Conservation (phyloP, 2,113 vertebrate genomes). For the Vanacampus margaritifer region DNA sequence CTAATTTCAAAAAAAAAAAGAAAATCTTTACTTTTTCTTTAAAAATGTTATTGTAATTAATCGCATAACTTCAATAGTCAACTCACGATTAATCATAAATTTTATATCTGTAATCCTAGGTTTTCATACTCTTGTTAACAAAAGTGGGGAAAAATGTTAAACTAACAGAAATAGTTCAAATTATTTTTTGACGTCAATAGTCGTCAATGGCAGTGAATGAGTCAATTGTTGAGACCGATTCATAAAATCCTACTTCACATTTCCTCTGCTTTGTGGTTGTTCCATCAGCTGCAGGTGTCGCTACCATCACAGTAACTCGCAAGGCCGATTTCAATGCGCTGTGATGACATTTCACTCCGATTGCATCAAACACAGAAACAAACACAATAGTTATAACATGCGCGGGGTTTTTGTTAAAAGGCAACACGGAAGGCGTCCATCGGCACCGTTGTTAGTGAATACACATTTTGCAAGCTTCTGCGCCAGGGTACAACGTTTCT, state of each 20-base stretch:
- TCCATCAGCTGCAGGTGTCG: background rate
- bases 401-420: background rate
- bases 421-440: background rate
- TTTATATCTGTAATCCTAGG: no score
- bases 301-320: background rate
- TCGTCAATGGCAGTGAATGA: no score
- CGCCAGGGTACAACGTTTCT: slow-evolving; percentile 35
- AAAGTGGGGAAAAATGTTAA: no score
- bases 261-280: background rate
- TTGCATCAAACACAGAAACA: background rate
- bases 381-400: background rate
- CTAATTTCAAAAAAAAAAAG: no score
- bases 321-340: no score
- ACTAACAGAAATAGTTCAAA: no score
- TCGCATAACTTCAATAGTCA: no score
- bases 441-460: slow-evolving; percentile 31
- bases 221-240: background rate
- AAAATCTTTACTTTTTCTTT: no score
- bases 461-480: slow-evolving; percentile 39
- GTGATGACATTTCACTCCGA: slow-evolving; percentile 27
- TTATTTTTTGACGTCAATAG: no score
- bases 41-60: no score
- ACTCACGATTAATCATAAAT: no score
- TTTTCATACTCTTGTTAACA: no score
- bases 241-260: background rate